These are phyloP conservation scores for Lobophora halterata DNA, from an alignment of 2,888 invertebrate species.

Conservation along the genomic window DNA sequence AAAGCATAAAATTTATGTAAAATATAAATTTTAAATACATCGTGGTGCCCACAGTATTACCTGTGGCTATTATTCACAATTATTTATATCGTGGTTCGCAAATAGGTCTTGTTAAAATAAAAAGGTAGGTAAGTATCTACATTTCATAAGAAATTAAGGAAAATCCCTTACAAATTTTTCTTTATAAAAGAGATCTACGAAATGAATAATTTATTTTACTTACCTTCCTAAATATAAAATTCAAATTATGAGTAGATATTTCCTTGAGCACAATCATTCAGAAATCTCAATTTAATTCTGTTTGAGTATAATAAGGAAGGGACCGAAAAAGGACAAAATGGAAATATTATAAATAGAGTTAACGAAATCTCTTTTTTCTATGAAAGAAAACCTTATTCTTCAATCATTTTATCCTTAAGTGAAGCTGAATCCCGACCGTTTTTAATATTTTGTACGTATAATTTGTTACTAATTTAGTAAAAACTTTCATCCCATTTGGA, in stretches of 20 bases:
- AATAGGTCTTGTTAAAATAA: too few species aligned
- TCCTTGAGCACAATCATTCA: constrained; percentile 28
- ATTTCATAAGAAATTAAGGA: too few species aligned
- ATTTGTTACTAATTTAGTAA: constrained; percentile 11
- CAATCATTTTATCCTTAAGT: constrained; percentile 16
- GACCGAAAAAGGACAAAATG: constrained; percentile 13
- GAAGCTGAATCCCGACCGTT: constrained; percentile 12
- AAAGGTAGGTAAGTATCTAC: too few species aligned
- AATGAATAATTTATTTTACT: constrained; percentile 45
- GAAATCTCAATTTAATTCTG: constrained; percentile 28
- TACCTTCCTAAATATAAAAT: constrained; percentile 34
- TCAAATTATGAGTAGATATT: constrained; percentile 28
- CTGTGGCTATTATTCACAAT: too few species aligned
- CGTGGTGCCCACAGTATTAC: too few species aligned
- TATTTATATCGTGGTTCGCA: too few species aligned
- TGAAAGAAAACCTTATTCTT: constrained; percentile 12
- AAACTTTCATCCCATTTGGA: too few species aligned
- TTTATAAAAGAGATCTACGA: constrained; percentile 20
- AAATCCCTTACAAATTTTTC: neutral
- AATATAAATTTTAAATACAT: too few species aligned
- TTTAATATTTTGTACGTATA: constrained; percentile 11
- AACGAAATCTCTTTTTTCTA: constrained; percentile 11
- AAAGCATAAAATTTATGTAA: too few species aligned
- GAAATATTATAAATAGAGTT: constrained; percentile 22
- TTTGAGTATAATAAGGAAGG: constrained; percentile 22